These are phyloP conservation scores for Caenorhabditis virilis DNA, from an alignment of 2,888 invertebrate genomes.

Conservation along the genomic window DNA sequence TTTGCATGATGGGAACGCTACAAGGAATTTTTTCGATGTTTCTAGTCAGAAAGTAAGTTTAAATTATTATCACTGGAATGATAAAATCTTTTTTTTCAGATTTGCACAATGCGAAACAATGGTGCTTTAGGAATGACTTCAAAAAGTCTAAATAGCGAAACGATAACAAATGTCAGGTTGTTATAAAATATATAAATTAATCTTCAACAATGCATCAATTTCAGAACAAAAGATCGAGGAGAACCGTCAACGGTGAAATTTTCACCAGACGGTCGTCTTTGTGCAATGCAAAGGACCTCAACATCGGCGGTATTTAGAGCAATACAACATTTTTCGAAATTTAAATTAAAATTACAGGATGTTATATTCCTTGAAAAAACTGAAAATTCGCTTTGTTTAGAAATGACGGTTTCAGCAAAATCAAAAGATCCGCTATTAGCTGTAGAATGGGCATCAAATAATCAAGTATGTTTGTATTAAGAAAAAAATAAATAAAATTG, in stretches of 20 bases:
- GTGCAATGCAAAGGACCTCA: slow-evolving; percentile 27
- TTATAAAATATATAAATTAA: background rate
- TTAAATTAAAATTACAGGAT: slow-evolving; percentile 16
- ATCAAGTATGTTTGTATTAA: slow-evolving; percentile 23
- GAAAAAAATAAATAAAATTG: slow-evolving; percentile 2
- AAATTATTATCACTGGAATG: background rate
- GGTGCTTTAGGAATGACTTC: slow-evolving; percentile 56
- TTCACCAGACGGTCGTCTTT: slow-evolving; percentile 42
- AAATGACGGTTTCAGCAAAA: slow-evolving; percentile 40
- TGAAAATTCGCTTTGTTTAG: slow-evolving; percentile 32
- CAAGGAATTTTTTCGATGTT: slow-evolving; percentile 35
- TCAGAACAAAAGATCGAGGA: slow-evolving; percentile 49
- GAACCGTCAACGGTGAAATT: slow-evolving; percentile 40
- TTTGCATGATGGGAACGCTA: slow-evolving; percentile 32
- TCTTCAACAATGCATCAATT: background rate
- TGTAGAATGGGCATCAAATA: slow-evolving; percentile 59
- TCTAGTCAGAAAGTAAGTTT: slow-evolving; percentile 21
- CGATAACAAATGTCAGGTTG: slow-evolving; percentile 45
- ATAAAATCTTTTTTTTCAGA: slow-evolving; percentile 23
- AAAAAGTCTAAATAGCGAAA: slow-evolving; percentile 40
- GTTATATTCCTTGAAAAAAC: slow-evolving; percentile 44
- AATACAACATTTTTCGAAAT: slow-evolving; percentile 1
- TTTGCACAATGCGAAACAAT: slow-evolving; percentile 58
- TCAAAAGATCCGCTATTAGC: slow-evolving; percentile 46
- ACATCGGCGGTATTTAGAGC: slow-evolving; percentile 18